phyloP scores from a whole-genome alignment of 2,888 invertebrate genomes.

The Drosophila pseudotakahashii region DNA sequence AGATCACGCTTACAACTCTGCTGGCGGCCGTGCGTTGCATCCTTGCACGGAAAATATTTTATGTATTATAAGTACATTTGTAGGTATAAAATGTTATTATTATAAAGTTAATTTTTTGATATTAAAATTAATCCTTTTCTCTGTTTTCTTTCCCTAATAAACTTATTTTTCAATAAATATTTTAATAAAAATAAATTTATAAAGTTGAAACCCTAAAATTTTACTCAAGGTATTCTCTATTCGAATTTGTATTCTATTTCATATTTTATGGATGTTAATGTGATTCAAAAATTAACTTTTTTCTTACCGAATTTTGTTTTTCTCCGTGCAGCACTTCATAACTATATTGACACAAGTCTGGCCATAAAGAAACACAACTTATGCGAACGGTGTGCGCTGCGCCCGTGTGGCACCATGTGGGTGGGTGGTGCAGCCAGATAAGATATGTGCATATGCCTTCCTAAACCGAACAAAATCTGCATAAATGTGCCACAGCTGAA shows the following conservation, averaged over 20 bases:
- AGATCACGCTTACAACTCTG: constrained; percentile 3
- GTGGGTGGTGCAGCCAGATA: constrained; percentile 62
- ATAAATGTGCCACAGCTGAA: constrained; percentile 47
- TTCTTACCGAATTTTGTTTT: neutral
- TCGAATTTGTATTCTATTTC: too few species aligned
- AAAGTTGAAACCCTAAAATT: too few species aligned
- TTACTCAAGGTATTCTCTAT: too few species aligned
- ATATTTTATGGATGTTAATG: too few species aligned
- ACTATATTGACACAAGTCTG: constrained; percentile 32
- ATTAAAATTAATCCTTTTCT: too few species aligned
- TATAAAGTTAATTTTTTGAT: too few species aligned
- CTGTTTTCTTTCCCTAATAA: too few species aligned
- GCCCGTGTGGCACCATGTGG: constrained; percentile 23
- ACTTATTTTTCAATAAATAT: too few species aligned
- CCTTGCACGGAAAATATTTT: neutral
- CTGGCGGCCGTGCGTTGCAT: neutral
- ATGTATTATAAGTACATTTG: too few species aligned
- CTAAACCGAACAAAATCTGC: constrained; percentile 48
- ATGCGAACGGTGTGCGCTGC: constrained; percentile 42
- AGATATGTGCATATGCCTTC: constrained; percentile 41
- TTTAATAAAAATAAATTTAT: too few species aligned
- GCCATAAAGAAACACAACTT: constrained; percentile 41
- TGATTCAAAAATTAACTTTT: too few species aligned
- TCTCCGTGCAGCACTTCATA: constrained; percentile 22
- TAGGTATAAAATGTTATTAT: too few species aligned